phyloP scores from a whole-genome alignment of 1,140 invertebrate genomes.

The Lepidurus arcticus region DNA sequence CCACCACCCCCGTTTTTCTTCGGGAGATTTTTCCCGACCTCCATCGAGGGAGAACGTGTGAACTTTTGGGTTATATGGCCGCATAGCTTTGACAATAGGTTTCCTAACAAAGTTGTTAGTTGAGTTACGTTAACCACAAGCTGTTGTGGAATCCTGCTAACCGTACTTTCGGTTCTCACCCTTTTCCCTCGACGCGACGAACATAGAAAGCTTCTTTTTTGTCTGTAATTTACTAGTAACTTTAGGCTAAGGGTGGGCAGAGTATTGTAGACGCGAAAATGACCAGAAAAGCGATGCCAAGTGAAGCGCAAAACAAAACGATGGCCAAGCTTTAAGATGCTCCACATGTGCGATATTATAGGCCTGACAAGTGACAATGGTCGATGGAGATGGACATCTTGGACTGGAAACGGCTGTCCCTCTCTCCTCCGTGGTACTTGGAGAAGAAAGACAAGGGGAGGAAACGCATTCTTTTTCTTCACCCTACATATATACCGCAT shows the following conservation, averaged over 20 bases:
- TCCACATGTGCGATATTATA: conserved; percentile 2
- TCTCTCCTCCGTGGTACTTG: background rate
- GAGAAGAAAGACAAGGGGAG: background rate
- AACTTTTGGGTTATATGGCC: background rate
- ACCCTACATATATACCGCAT: background rate
- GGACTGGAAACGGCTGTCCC: background rate
- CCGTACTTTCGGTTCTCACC: background rate
- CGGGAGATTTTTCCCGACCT: background rate
- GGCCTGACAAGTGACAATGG: background rate
- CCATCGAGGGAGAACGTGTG: background rate
- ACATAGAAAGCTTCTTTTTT: background rate
- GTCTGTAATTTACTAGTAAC: background rate
- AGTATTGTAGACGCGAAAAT: background rate
- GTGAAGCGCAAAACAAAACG: too few species aligned
- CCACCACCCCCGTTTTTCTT: background rate
- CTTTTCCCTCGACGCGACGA: background rate
- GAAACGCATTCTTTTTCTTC: background rate
- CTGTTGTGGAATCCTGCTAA: background rate
- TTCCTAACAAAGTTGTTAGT: background rate
- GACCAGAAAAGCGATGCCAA: background rate
- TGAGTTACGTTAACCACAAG: background rate
- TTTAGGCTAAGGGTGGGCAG: background rate
- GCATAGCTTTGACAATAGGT: conserved; percentile 2
- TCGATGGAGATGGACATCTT: background rate
- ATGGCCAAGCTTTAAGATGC: background rate